Evolutionary conservation across 1,140 invertebrate species (phyloP), one percentile per base, ranked within the genome.

Genomic region (Nephila pilipes): DNA sequence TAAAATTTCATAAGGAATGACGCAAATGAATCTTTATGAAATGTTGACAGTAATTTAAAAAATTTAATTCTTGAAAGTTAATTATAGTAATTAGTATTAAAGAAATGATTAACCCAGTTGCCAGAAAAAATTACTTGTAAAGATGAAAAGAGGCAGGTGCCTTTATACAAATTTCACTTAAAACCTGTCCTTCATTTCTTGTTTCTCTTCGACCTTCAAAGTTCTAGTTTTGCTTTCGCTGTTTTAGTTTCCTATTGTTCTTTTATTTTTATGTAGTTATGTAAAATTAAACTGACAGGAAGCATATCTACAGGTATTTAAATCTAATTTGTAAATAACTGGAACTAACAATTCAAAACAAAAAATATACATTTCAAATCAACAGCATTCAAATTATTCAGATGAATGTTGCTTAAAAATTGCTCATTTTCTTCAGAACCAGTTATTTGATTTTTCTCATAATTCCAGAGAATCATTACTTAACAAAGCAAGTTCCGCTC

Each of bases 101-200:
- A 75, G 16, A 75, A 18, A 75, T 18, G 18, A 36, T 75, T 75
- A 75, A 75, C 29, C 65, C 29, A 75, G 29, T 36, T 16, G 29
- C 25, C 16, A 16, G 65, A 14, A 75, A 69, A 25, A 75, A 29
- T 75, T 75, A 29, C 16, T 75, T 75, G 29, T 36, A 75, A 75
- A 25, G 2, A 36, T 75, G 32, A 75, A 75, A 75, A 36, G 69
- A 75, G 36, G 69, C 69, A 75, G 69, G 32, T 75, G 69, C 69
- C 18, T 14, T 75, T 18, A 75, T 75, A 36, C 18, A 29, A 32
- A 75, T 75, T 36, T 25, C 63, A n/a, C 63, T 25, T 75, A 75
- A 29, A 75, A 75, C 29, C 29, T 18, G 69, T 75, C 69, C 29
- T 75, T 75, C 29, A 32, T 18, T 75, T 32, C 22, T 12, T 29